A percentile compares a stretch with the other conserved stretches of the same genome.
Evolutionary conservation across 2,797 vertebrate species (phyloP).

Genomic region (Xenopus petersii): DNA sequence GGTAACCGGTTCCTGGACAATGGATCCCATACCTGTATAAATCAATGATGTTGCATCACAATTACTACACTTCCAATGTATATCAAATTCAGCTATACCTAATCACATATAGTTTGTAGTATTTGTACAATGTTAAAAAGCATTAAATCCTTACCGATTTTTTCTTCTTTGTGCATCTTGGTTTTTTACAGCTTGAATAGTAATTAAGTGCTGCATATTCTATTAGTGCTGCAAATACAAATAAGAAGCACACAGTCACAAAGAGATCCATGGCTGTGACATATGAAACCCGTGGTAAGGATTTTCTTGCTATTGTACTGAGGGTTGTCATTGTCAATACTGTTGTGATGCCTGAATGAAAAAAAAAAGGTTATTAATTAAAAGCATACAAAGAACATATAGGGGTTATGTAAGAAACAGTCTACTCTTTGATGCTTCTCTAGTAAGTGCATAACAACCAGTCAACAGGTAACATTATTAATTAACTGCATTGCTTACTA

Average conservation of each 20-base stretch:
- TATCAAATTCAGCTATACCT: no score
- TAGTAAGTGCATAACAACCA: no score
- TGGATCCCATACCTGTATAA: no score
- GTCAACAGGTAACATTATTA: no score
- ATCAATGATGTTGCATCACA: no score
- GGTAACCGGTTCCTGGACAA: no score
- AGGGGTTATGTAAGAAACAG: no score
- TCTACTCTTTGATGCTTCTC: no score
- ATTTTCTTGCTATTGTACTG: constrained; percentile 94
- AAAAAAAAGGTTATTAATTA: background rate
- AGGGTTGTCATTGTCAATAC: constrained; percentile 94
- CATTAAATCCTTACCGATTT: constrained; percentile 69
- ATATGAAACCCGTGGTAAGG: constrained; percentile 92
- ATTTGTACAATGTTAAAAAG: background rate
- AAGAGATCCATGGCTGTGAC: constrained; percentile 98
- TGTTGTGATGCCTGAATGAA: constrained; percentile 83
- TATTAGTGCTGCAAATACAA: constrained; percentile 95
- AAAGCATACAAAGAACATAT: no score
- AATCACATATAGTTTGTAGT: no score
- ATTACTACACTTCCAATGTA: no score
- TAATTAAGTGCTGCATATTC: constrained; percentile 96
- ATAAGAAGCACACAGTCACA: constrained; percentile 97
- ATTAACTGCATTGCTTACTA: no score
- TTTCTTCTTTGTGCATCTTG: constrained; percentile 75
- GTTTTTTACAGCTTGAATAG: constrained; percentile 91